Evolutionary conservation across 2,797 vertebrate species (phyloP).

Genomic region (Melanotaenia nigrans): DNA sequence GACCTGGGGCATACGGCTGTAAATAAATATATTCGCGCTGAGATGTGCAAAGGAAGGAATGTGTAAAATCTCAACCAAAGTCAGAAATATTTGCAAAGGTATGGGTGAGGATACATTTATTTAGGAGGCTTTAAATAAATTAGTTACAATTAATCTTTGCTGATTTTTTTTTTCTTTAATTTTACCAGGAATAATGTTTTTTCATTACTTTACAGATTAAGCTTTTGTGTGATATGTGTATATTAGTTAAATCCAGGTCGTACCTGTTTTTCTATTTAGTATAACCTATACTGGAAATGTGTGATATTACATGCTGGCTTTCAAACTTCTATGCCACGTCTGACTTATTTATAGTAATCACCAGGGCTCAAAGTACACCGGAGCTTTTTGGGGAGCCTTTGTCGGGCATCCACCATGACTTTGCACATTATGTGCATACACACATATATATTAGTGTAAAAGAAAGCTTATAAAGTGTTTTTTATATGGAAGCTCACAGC

Average conservation of each 20-base stretch:
- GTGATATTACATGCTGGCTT: constrained; percentile 1
- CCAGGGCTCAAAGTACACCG: too few species aligned
- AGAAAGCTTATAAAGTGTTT: too few species aligned
- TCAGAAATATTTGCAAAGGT: too few species aligned
- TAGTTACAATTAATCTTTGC: background rate
- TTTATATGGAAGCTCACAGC: too few species aligned
- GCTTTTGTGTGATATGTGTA: background rate
- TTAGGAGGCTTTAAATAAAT: background rate
- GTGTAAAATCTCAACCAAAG: background rate
- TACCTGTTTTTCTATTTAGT: constrained; percentile 3
- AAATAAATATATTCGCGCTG: constrained; percentile 27
- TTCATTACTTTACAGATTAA: too few species aligned
- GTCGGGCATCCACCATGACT: too few species aligned
- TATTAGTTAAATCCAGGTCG: background rate
- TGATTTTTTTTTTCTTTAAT: too few species aligned
- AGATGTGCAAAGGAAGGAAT: background rate
- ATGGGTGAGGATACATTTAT: too few species aligned
- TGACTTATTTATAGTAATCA: constrained; percentile 26
- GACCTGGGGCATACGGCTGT: constrained; percentile 16
- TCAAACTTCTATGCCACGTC: background rate
- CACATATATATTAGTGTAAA: too few species aligned
- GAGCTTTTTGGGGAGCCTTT: too few species aligned
- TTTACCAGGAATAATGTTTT: background rate
- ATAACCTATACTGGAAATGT: constrained; percentile 8
- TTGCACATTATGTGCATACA: too few species aligned